Evolutionary conservation across 53 echinoderm and acorn worm species (phyloP), one percentile per base, ranked within the genome.

Genomic region (Zoroaster sp.): DNA sequence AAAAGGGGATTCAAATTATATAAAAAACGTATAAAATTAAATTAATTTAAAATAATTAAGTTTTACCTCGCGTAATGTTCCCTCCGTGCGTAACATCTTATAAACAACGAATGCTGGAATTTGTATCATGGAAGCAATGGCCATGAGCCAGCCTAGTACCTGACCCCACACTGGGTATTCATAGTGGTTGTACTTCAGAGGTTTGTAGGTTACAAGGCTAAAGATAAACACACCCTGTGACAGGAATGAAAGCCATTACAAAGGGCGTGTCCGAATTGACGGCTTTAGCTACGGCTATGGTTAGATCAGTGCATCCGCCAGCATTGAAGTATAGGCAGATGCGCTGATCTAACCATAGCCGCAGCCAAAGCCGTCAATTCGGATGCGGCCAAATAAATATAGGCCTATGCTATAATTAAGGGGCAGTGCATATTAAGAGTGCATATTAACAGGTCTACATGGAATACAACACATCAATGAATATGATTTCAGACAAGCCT

Each of bases 91-190:
- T 45, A 94, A 65, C 70, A 94, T 59, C 78, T 92, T 88, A 38
- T 93, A 94, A 52, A 94, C 43, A 67, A 96, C 86, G 80, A 87
- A 96, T 17, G 78, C 5, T 4, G 94, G 96, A 21, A 94, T 83
- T 78, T 91, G 91, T 31, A 99, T 32, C 94, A 99, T 99, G 23
- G 99, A 96, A 28, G 90, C 74, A 0, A 88, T 42, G 23, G 99
- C 93, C 69, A 99, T 59, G 23, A 93, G 11, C 99, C 94, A 99
- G 4, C 99, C 99, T 30, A 99, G 78, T 40, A 87, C 92, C 46
- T 94, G 93, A 7, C 95, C 99, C 94, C 96, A 96, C 54, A 66
- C 80, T 0, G 99, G 99, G 73, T 99, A 99, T 28, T 71, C 67
- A 36, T 99, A 99, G 43, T 91, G 90, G 32, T 95, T 91, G 87